phyloP scores from a whole-genome alignment of 1,140 invertebrate species.

The Leguminivora glycinivorella region DNA sequence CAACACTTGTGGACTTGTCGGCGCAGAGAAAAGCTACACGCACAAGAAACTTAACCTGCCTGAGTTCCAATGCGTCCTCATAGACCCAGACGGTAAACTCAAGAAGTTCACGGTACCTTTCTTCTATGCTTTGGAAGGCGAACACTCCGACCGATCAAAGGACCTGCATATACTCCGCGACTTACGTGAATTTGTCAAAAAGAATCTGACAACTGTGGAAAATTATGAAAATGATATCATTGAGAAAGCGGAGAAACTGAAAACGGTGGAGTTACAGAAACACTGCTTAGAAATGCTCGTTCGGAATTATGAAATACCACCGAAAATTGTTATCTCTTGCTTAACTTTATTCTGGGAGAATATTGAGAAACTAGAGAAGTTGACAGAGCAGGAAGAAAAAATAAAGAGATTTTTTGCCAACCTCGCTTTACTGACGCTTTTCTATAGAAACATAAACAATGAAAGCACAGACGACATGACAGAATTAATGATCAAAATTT shows the following conservation, averaged over 20 bases:
- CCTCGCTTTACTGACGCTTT: slow-evolving; percentile 53
- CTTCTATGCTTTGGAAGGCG: slow-evolving; percentile 92
- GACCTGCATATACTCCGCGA: slow-evolving; percentile 93
- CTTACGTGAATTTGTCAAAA: slow-evolving; percentile 84
- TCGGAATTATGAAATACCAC: slow-evolving; percentile 81
- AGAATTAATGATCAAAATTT: slow-evolving; percentile 51
- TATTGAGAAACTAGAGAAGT: slow-evolving; percentile 37
- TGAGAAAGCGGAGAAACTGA: slow-evolving; percentile 82
- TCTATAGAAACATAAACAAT: slow-evolving; percentile 57
- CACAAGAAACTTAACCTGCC: slow-evolving; percentile 79
- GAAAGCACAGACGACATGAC: slow-evolving; percentile 51
- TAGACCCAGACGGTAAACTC: slow-evolving; percentile 89
- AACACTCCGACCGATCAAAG: slow-evolving; percentile 90
- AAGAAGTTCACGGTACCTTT: slow-evolving; percentile 93
- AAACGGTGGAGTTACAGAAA: slow-evolving; percentile 85
- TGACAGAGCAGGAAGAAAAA: slow-evolving; percentile 50
- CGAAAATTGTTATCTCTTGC: slow-evolving; percentile 79
- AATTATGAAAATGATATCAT: slow-evolving; percentile 77
- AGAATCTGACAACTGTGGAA: slow-evolving; percentile 61
- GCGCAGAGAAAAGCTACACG: slow-evolving; percentile 75
- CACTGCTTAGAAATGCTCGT: slow-evolving; percentile 87
- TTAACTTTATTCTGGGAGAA: slow-evolving; percentile 75
- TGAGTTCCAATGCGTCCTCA: slow-evolving; percentile 86
- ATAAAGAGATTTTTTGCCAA: slow-evolving; percentile 58
- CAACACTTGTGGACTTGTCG: slow-evolving; percentile 89